phyloP scores from a whole-genome alignment of 2,113 vertebrate species.

The Chionis minor region DNA sequence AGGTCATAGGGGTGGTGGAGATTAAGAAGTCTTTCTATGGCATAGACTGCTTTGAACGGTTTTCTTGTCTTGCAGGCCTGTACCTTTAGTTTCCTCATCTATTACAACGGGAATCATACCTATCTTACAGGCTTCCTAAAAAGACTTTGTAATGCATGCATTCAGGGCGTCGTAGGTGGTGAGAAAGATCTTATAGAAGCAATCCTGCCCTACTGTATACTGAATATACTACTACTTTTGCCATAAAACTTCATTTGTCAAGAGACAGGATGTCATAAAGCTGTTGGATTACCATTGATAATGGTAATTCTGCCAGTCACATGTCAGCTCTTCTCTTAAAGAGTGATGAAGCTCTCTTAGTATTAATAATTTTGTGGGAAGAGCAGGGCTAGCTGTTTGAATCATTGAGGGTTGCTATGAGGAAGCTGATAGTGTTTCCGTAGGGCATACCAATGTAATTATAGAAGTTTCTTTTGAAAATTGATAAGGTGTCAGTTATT shows the following conservation, averaged over 20 bases:
- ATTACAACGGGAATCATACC: background rate
- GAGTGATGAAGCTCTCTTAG: background rate
- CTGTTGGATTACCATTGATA: background rate
- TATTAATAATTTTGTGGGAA: background rate
- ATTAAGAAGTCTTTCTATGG: background rate
- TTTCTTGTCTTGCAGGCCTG: background rate
- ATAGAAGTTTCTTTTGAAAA: background rate
- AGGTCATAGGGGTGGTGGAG: background rate
- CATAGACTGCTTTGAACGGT: background rate
- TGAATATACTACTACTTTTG: background rate
- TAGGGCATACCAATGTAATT: background rate
- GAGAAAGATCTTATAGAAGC: background rate
- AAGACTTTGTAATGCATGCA: background rate
- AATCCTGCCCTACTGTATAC: background rate
- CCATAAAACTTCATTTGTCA: background rate
- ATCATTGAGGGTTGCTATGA: slow-evolving; percentile 11
- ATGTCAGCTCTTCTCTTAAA: background rate
- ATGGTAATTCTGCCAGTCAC: background rate
- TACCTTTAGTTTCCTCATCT: background rate
- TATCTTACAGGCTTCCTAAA: background rate
- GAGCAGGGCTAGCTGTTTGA: background rate
- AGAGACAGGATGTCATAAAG: background rate
- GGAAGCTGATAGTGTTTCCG: slow-evolving; percentile 6
- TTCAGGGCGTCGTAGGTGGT: background rate
- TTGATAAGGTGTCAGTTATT: background rate